These are phyloP conservation scores for Parazoanthus darwini DNA, from an alignment of 92 coral and sea anemone genomes.

Conservation along the genomic window DNA sequence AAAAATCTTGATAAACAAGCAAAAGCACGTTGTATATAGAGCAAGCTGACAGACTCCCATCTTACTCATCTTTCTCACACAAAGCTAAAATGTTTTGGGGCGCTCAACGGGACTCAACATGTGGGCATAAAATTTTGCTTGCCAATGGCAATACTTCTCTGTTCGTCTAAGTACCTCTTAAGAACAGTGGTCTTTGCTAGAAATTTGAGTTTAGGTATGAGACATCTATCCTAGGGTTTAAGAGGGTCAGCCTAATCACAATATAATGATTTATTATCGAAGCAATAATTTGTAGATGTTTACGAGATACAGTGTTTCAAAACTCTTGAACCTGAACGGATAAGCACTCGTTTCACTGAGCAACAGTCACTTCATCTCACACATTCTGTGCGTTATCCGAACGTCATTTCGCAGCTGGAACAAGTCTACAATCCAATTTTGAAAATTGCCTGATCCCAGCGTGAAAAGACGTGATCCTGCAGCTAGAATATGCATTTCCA, in stretches of 20 bases:
- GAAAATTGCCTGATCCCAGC: slow-evolving; percentile 93
- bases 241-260: slow-evolving; percentile 10
- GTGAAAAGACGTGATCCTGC: slow-evolving; percentile 85
- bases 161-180: not conserved
- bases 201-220: not conserved
- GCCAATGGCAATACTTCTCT: not conserved
- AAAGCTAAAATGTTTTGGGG: not conserved
- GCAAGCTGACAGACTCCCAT: not conserved
- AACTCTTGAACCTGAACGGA: not conserved
- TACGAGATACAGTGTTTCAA: slow-evolving; percentile 3
- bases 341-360: not conserved
- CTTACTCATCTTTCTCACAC: not conserved
- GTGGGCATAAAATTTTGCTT: not conserved
- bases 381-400: slow-evolving; percentile 77
- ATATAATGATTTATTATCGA: slow-evolving; percentile 4
- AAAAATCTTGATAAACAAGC: not conserved
- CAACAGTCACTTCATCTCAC: slow-evolving; percentile 66
- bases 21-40: not conserved
- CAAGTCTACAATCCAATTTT: slow-evolving; percentile 84
- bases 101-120: not conserved
- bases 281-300: slow-evolving; percentile 33
- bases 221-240: not conserved
- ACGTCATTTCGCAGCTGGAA: slow-evolving; percentile 62
- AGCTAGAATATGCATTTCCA: slow-evolving; percentile 94
- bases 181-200: not conserved